Evolutionary conservation across 2,888 invertebrate genomes (phyloP), one percentile per base, ranked within the genome.

Genomic region (Drosophila incognita): DNA sequence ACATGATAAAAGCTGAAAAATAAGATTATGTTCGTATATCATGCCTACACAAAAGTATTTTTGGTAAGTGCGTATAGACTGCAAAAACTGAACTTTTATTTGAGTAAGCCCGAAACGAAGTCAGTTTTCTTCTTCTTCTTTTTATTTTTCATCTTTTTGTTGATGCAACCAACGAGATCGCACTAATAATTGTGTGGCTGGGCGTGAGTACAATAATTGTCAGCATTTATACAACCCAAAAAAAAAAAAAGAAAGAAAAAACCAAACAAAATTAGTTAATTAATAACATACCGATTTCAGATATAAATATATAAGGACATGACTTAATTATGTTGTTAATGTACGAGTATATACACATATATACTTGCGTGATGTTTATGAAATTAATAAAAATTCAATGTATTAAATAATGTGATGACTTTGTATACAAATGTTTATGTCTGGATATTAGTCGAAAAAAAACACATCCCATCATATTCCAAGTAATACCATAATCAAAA

Each of bases 331-430:
- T 54, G 35, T 60, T 76, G 76, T 76, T 68, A 48, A 52, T 76
- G 72, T 81, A n/a, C n/a, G n/a, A n/a, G n/a, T n/a, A 76, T 67
- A 72, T 54, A 72, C n/a, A 38, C 7, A 36, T 38, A 68, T 59
- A 65, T 67, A 79, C 48, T 74, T 79, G 53, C 63, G 76, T 76
- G 49, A 81, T 71, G 77, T 80, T 88, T 84, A 85, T 74, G 76
- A 87, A 84, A 87, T 72, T 68, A 79, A 81, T 81, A 61, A 78
- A 76, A 63, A 58, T 61, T 67, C 46, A 57, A 60, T 74, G 42
- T 73, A 65, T n/a, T 60, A 31, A 2, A 48, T 15, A 49, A 27
- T 38, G 38, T 29, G 5, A 53, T 35, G 24, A 53, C 10, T 54
- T 36, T 24, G 15, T n/a, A 7, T 38, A 13, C n/a, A 36, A 27